Base-by-base conservation (phyloP, 2,888 invertebrate species). In the Macrosoma leucophasiata region DNA sequence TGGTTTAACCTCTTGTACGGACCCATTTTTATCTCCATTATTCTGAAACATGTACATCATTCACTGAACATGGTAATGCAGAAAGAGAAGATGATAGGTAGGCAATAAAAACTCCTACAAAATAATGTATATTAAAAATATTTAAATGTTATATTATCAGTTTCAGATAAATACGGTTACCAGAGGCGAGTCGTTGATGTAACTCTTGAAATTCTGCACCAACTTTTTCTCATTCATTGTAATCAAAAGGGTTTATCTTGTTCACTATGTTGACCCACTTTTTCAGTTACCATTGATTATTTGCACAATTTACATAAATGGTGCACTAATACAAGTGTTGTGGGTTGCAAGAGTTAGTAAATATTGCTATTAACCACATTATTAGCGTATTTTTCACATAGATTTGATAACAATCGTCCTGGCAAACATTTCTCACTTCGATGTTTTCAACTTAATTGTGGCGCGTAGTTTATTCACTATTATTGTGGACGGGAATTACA, bases 151-250 rank as follows among this genome's bases (percentile, higher is more conserved):
- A 22, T 9, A 21, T 32, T 33, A 41, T 41, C 39, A 26, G 29
- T 32, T 26, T 31, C 18, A 44, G 36, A 44, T 46, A 40, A 46
- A 30, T 23, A 20, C 31, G 44, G 39, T 70, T 61, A 82, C 82
- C 72, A 69, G 56, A 36, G 75, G 63, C 41, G 76, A 67, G 48
- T 75, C 76, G 55, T 78, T 78, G 56, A 87, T 77, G 69, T 87
- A 87, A 60, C 86, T 86, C 65, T 78, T 86, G 64, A 87, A 87
- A 64, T 84, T 86, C 51, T 82, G 78, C 39, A 76, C 76, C 44
- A 84, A 55, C 62, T 81, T 84, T 68, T 81, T 84, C 53, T 86
- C 86, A 64, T 84, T 84, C 86, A 86, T 86, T 73, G 68, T 84
- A 63, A 57, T 60, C 56, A 60, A 59, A 47, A 50, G 30, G 52